Percentiles rank a stretch among this genome's conserved stretches.
Conservation (phyloP, 2,888 invertebrate species). For the Penaeus monodon region DNA sequence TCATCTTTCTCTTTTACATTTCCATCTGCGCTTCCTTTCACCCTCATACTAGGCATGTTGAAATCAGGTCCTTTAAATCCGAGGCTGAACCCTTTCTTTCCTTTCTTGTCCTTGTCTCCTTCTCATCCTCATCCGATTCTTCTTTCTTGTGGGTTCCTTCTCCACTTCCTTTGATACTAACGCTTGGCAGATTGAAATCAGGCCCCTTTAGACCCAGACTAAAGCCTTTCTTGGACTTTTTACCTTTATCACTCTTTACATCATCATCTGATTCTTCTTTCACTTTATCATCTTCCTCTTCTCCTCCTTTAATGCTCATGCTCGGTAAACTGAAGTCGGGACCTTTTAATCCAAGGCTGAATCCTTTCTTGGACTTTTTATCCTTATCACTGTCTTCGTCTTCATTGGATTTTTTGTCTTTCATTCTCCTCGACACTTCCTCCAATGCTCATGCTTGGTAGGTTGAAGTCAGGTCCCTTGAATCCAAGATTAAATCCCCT, state of each 20-base stretch:
- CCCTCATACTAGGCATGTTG: background rate
- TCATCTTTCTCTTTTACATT: background rate
- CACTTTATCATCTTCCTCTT: background rate
- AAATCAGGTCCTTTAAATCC: too few relatives aligned
- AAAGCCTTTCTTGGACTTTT: constrained; percentile 20
- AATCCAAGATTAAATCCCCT: too few relatives aligned
- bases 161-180: background rate
- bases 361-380: background rate
- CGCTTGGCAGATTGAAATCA: constrained; percentile 23
- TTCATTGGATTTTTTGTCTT: background rate
- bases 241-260: background rate
- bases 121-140: background rate
- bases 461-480: too few relatives aligned
- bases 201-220: constrained; percentile 32
- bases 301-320: too few relatives aligned
- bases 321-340: too few relatives aligned
- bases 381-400: background rate
- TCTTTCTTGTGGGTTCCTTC: background rate
- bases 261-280: constrained; percentile 3
- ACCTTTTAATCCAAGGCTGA: background rate
- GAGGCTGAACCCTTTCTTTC: background rate
- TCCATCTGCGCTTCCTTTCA: constrained; percentile 8
- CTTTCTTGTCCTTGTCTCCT: background rate
- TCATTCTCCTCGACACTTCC: background rate
- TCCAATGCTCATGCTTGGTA: too few relatives aligned